Conservation (phyloP, 2,888 invertebrate species). For the Pteria penguin region DNA sequence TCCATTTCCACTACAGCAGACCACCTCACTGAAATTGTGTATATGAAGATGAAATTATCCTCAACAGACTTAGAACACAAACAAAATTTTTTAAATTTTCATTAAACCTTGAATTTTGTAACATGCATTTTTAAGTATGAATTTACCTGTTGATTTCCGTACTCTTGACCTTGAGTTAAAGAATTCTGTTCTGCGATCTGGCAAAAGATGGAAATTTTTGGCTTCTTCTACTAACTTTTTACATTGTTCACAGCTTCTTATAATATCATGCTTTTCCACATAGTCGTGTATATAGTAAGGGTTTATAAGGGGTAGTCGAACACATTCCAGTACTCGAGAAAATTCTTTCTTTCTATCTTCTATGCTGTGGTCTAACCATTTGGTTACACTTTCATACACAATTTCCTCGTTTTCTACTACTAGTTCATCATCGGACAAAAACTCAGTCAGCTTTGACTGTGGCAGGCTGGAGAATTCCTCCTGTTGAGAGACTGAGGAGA, state of each 20-base stretch:
- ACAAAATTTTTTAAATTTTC: too few relatives aligned
- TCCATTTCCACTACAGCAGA: too few relatives aligned
- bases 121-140: neutral
- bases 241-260: constrained; percentile 79
- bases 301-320: constrained; percentile 81
- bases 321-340: constrained; percentile 80
- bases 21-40: too few relatives aligned
- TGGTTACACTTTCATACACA: constrained; percentile 87
- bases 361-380: constrained; percentile 92
- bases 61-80: too few relatives aligned
- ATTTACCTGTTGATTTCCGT: constrained; percentile 77
- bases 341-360: constrained; percentile 83
- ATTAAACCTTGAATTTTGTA: too few relatives aligned
- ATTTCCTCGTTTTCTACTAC: constrained; percentile 95
- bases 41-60: too few relatives aligned
- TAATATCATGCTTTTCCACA: constrained; percentile 79
- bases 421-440: constrained; percentile 93
- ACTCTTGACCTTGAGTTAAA: constrained; percentile 79
- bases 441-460: constrained; percentile 88
- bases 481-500: constrained; percentile 87
- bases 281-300: constrained; percentile 82
- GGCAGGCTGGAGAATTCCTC: constrained; percentile 94
- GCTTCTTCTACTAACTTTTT: constrained; percentile 81
- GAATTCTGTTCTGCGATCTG: constrained; percentile 80
- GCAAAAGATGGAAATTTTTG: constrained; percentile 81